Evolutionary conservation across 2,888 invertebrate species (phyloP).

Genomic region (Pelosia muscerda): DNA sequence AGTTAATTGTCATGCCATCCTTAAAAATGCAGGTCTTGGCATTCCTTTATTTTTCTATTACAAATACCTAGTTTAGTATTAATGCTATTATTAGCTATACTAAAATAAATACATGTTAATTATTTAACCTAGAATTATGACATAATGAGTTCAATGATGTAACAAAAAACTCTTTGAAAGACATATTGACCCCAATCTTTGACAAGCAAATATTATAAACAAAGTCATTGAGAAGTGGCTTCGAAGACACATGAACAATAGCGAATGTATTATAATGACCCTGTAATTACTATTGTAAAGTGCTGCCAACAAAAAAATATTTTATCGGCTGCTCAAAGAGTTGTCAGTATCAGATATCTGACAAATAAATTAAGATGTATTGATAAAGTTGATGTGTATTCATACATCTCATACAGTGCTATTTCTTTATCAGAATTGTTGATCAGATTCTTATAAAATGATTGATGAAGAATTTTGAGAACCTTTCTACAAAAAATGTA

Average conservation of each 20-base stretch:
- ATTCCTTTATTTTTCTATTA: neutral
- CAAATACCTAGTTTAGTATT: neutral
- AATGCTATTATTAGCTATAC: neutral
- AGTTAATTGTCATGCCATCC: neutral
- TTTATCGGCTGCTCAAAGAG: slow-evolving; percentile 22
- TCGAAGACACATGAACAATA: slow-evolving; percentile 16
- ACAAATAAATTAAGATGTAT: slow-evolving; percentile 30
- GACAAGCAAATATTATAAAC: slow-evolving; percentile 17
- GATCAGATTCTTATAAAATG: slow-evolving; percentile 21
- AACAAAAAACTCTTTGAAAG: slow-evolving; percentile 20
- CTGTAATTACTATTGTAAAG: slow-evolving; percentile 20
- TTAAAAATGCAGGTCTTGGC: neutral
- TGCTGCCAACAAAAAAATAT: slow-evolving; percentile 14
- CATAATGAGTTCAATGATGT: slow-evolving; percentile 13
- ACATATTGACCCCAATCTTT: slow-evolving; percentile 9
- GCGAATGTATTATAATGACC: slow-evolving; percentile 14
- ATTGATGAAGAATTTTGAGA: slow-evolving; percentile 13
- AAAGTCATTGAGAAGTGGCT: slow-evolving; percentile 8
- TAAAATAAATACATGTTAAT: slow-evolving; percentile 1
- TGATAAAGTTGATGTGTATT: slow-evolving; percentile 23
- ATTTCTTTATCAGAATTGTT: slow-evolving; percentile 15
- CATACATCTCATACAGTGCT: slow-evolving; percentile 13
- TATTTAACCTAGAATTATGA: slow-evolving; percentile 12
- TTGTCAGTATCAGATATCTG: slow-evolving; percentile 22
- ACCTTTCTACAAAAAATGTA: neutral